Evolutionary conservation across 2,113 vertebrate species (phyloP).

Genomic region (Mesocricetus auratus): DNA sequence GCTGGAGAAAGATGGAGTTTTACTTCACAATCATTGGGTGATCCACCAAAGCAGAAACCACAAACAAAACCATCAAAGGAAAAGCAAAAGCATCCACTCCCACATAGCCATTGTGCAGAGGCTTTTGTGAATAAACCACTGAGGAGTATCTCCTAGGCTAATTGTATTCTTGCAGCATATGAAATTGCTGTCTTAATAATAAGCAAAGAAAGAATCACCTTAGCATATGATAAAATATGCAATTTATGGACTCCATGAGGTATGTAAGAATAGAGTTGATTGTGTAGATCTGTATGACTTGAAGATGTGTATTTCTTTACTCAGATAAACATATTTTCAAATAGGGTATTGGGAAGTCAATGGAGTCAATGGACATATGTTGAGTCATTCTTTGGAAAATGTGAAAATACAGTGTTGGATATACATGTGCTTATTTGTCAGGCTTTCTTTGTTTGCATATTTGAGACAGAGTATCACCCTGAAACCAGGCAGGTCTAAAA

Average conservation of each 20-base stretch:
- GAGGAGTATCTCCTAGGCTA: not conserved
- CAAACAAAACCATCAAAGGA: slow-evolving; percentile 25
- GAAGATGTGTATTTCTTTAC: slow-evolving; percentile 24
- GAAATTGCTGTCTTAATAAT: not conserved
- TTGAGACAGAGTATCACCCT: not conserved
- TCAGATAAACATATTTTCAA: slow-evolving; percentile 45
- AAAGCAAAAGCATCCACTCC: not conserved
- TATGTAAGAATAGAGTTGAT: not conserved
- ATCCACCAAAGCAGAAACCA: slow-evolving; percentile 49
- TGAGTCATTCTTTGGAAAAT: not conserved
- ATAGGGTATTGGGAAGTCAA: slow-evolving; percentile 28
- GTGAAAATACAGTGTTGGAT: not conserved
- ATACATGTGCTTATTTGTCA: not conserved
- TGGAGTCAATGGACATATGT: slow-evolving; percentile 11
- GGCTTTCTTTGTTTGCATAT: not conserved
- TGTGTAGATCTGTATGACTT: not conserved
- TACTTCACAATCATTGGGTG: not conserved
- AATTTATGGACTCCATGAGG: not conserved
- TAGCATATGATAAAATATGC: not conserved
- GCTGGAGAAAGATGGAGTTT: slow-evolving; percentile 51
- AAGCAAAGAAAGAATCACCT: slow-evolving; percentile 12
- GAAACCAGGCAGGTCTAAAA: not conserved
- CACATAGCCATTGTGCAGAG: not conserved
- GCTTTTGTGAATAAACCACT: not conserved
- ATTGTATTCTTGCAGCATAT: not conserved